Conservation (phyloP, 2,797 vertebrate genomes). For the Sebastes nivosus region DNA sequence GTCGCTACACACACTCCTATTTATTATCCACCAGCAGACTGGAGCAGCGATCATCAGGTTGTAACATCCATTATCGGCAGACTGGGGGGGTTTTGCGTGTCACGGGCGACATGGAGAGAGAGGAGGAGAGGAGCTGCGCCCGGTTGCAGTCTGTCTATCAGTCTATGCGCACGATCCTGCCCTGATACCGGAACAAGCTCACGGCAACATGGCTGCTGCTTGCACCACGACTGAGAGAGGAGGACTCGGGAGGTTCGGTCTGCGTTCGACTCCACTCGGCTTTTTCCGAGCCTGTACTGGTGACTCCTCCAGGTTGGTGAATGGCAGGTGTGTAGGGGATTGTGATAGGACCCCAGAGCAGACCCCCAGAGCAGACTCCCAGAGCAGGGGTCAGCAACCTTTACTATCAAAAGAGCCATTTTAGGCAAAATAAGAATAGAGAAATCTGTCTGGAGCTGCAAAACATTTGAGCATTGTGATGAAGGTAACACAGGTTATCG, state of each 20-base stretch:
- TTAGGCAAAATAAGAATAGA: too few species aligned
- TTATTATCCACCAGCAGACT: slow-evolving; percentile 35
- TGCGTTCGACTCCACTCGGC: slow-evolving; percentile 64
- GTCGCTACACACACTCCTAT: slow-evolving; percentile 39
- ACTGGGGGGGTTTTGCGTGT: slow-evolving; percentile 54
- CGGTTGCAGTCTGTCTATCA: slow-evolving; percentile 52
- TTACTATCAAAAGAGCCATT: too few species aligned
- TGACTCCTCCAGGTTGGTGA: slow-evolving; percentile 18
- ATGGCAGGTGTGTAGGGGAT: slow-evolving; percentile 45
- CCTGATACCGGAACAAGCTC: slow-evolving; percentile 87
- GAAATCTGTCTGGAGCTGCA: too few species aligned
- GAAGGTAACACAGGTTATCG: too few species aligned
- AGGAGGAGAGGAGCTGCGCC: slow-evolving; percentile 70
- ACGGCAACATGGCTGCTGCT: slow-evolving; percentile 87
- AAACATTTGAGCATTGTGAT: too few species aligned
- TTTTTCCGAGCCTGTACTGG: slow-evolving; percentile 46
- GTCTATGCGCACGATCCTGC: slow-evolving; percentile 77
- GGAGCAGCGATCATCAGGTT: slow-evolving; percentile 58
- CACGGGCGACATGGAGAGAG: slow-evolving; percentile 49
- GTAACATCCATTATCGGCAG: slow-evolving; percentile 77
- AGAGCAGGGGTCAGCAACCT: too few species aligned
- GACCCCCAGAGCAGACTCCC: background rate
- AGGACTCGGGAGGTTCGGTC: slow-evolving; percentile 22
- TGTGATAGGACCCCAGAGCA: background rate
- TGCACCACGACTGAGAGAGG: slow-evolving; percentile 76